These are phyloP conservation scores for Setophaga coronata DNA, from an alignment of 2,113 vertebrate genomes.

Conservation along the genomic window DNA sequence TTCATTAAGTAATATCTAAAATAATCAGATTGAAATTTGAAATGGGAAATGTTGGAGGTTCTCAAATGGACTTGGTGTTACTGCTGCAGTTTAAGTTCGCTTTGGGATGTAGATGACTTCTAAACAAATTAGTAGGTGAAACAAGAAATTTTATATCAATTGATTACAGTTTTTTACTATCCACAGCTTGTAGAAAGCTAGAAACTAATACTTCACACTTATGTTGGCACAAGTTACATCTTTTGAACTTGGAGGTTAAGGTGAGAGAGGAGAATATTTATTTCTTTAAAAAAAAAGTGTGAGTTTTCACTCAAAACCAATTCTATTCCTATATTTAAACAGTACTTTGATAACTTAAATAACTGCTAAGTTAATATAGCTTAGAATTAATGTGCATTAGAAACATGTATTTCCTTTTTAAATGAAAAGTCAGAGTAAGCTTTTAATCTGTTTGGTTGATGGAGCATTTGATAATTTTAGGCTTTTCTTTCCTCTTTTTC, in stretches of 20 bases:
- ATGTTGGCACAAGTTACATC: rapidly evolving
- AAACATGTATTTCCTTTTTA: not conserved
- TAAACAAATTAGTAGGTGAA: not conserved
- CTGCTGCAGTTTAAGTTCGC: not conserved
- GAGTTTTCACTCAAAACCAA: not conserved
- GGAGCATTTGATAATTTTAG: not conserved
- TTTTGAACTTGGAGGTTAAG: not conserved
- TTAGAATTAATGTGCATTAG: not conserved
- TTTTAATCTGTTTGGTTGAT: not conserved
- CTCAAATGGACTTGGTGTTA: not conserved
- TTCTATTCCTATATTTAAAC: not conserved
- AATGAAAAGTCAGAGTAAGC: not conserved
- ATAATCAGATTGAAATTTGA: not conserved
- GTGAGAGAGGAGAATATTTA: not conserved
- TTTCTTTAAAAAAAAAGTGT: too few species aligned
- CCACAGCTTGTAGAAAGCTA: not conserved
- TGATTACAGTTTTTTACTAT: not conserved
- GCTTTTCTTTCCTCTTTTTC: not conserved
- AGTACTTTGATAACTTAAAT: not conserved
- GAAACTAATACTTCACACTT: not conserved
- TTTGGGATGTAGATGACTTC: not conserved
- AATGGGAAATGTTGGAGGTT: not conserved
- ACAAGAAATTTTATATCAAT: not conserved
- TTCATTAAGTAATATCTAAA: not conserved
- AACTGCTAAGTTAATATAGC: not conserved